Percentiles rank a stretch among this genome's conserved stretches.
Evolutionary conservation across 2,888 invertebrate species (phyloP).

Genomic region (Poecilobothrus nobilitatus): DNA sequence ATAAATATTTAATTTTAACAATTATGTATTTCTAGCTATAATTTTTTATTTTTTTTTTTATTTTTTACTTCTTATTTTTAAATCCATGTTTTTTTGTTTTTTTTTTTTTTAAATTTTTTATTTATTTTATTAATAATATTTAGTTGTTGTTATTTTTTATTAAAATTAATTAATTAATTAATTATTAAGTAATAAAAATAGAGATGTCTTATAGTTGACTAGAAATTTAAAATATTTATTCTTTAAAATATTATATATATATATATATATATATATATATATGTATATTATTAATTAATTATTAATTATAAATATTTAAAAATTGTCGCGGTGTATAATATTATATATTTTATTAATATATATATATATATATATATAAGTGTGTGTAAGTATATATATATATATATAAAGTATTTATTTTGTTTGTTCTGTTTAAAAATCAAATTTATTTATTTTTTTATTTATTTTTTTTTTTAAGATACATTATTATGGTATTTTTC

Average conservation of each 20-base stretch:
- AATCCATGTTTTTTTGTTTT: not conserved
- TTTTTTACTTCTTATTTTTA: too few species aligned
- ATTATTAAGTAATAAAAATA: constrained; percentile 12
- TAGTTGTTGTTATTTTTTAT: not conserved
- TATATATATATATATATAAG: not conserved
- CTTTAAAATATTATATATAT: constrained; percentile 3
- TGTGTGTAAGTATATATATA: too few species aligned
- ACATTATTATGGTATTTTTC: not conserved
- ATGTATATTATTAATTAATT: too few species aligned
- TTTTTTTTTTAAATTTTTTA: not conserved
- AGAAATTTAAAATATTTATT: constrained; percentile 17
- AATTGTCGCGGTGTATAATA: not conserved
- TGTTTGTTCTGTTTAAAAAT: too few species aligned
- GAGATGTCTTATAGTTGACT: constrained; percentile 21
- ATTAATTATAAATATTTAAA: not conserved
- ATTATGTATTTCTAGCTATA: too few species aligned
- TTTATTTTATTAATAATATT: not conserved
- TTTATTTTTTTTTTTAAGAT: not conserved
- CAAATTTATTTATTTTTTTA: too few species aligned
- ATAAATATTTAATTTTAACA: too few species aligned
- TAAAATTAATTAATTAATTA: constrained; percentile 12
- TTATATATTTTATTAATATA: too few species aligned
- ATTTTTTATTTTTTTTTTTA: too few species aligned
- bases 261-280: too few species aligned
- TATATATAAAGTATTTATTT: too few species aligned